A percentile compares a stretch with the other conserved stretches of the same genome.
Evolutionary conservation across 2,888 invertebrate genomes (phyloP).

Genomic region (Diploptera punctata): DNA sequence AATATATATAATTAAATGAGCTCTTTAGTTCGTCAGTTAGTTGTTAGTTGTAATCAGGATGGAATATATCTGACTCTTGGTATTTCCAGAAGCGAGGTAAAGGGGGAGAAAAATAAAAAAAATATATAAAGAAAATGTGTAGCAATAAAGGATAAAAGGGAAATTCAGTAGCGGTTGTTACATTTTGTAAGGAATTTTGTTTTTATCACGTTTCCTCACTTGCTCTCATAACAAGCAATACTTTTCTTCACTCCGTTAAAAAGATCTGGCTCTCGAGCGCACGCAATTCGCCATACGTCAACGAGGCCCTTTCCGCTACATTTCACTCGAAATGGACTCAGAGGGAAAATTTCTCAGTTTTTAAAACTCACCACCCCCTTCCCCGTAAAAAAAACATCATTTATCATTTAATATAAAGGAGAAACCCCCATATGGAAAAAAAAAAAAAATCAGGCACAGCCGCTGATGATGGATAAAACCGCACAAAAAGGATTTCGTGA

Average conservation of each 20-base stretch:
- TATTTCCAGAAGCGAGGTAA: too few relatives aligned
- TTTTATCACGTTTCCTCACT: not conserved
- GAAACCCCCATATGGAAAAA: conserved; percentile 35
- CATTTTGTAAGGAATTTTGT: too few relatives aligned
- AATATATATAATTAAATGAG: too few relatives aligned
- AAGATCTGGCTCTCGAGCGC: conserved; percentile 4
- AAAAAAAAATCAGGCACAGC: conserved; percentile 36
- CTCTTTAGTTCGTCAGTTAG: too few relatives aligned
- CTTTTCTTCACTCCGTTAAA: too few relatives aligned
- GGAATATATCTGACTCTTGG: too few relatives aligned
- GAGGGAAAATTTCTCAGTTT: conserved; percentile 35
- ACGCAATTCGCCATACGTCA: conserved; percentile 26
- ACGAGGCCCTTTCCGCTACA: conserved; percentile 38
- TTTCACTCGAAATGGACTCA: conserved; percentile 42
- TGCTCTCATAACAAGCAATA: not conserved
- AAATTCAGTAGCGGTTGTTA: too few relatives aligned
- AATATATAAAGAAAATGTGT: too few relatives aligned
- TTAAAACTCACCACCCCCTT: conserved; percentile 32
- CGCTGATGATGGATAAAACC: conserved; percentile 34
- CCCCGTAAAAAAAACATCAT: conserved; percentile 34
- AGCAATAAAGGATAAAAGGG: too few relatives aligned
- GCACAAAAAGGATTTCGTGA: conserved; percentile 36
- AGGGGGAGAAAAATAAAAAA: too few relatives aligned
- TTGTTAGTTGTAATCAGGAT: too few relatives aligned
- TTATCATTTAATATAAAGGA: conserved; percentile 38